Base-by-base conservation (phyloP, 2,888 invertebrate species). In the Aphidius colemani region DNA sequence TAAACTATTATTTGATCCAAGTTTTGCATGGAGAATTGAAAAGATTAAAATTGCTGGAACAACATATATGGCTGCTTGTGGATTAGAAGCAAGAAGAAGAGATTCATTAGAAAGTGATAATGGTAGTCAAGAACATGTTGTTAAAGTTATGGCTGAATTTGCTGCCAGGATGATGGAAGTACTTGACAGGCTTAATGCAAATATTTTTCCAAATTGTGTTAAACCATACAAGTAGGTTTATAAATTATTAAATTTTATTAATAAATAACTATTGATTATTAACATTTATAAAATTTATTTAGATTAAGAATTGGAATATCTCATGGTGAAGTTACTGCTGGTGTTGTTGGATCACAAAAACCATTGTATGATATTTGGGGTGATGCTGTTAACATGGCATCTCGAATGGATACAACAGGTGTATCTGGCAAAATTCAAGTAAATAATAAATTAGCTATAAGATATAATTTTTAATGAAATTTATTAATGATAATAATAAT, bases 281-380 rank as follows among this genome's bases (percentile, higher is more conserved):
- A n/a, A n/a, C n/a, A n/a, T 49, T 9, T 40, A 53, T n/a, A 51
- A 51, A 3, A n/a, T 11, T 7, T 30, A 45, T 46, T 18, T 30
- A 78, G 79, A 68, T 70, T 78, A 39, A 72, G 81, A 74, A 67
- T 75, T 90, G 96, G 97, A 66, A 92, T 98, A 75, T 93, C 93
- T 45, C 91, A 94, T 75, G 97, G 97, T 0, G 90, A 92, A 72
- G 91, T 96, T 7, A 94, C 95, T 67, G 96, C 97, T 0, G 97
- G 97, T 4, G 96, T 98, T 0, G 95, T 97, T 4, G 97, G 96
- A 0, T 93, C 94, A 0, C 90, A 93, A 67, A 97, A 97, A 78
- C 97, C 97, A 0, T 86, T 96, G 53, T 97, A 96, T 80, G 97
- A 98, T 79, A 95, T 97, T 75, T 98, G 97, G 96, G 97, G 97